Conservation (phyloP, 2,888 invertebrate genomes). For the Drosophila koepferae region DNA sequence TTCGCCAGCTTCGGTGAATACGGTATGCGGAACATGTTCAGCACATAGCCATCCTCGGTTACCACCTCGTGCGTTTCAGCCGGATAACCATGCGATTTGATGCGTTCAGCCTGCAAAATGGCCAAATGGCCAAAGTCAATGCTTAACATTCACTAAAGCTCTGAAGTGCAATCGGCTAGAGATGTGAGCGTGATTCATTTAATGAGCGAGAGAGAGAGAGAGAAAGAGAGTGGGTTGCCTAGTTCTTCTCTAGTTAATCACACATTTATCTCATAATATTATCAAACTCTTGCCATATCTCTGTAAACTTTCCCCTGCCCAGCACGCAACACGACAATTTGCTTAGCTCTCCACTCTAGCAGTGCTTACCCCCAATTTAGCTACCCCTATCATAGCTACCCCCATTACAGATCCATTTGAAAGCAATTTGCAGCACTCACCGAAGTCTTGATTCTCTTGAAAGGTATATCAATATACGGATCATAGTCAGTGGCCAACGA, state of each 20-base stretch:
- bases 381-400: not conserved
- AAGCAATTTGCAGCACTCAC: conserved; percentile 36
- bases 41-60: conserved; percentile 93
- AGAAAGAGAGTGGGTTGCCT: not conserved
- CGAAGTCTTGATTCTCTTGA: conserved; percentile 66
- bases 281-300: not conserved
- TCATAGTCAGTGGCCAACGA: conserved; percentile 39
- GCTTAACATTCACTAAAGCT: not conserved
- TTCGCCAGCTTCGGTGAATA: conserved; percentile 83
- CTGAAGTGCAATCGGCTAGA: not conserved
- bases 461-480: conserved; percentile 71
- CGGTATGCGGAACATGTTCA: conserved; percentile 93
- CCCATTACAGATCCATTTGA: not conserved
- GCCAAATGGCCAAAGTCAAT: not conserved
- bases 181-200: conserved; percentile 2
- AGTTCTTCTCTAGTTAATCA: not conserved
- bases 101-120: conserved; percentile 71
- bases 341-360: not conserved
- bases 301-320: not conserved
- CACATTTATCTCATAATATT: not conserved
- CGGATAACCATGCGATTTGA: conserved; percentile 86
- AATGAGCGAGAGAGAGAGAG: not conserved
- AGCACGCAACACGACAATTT: not conserved
- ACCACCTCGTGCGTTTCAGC: conserved; percentile 89
- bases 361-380: not conserved